A percentile compares a stretch with the other conserved stretches of the same genome.
Evolutionary conservation across 2,797 vertebrate species (phyloP).

Genomic region (Pagetopsis macropterus): DNA sequence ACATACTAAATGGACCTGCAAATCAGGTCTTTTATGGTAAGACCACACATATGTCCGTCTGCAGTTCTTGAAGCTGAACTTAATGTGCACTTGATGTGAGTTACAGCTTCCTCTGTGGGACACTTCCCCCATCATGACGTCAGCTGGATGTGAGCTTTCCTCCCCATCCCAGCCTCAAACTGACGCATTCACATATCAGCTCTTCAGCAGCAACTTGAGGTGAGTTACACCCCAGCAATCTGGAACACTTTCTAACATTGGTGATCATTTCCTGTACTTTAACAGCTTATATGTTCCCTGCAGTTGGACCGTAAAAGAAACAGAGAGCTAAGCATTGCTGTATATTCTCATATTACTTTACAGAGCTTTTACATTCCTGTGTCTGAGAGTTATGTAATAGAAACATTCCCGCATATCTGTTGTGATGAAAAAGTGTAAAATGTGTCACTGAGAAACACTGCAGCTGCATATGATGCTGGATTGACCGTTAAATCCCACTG

Average conservation of each 20-base stretch:
- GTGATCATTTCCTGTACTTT: neutral
- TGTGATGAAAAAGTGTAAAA: slow-evolving; percentile 12
- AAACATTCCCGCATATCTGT: slow-evolving; percentile 26
- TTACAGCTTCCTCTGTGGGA: slow-evolving; percentile 47
- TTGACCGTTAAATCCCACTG: neutral
- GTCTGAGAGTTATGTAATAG: slow-evolving; percentile 65
- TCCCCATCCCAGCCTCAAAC: slow-evolving; percentile 60
- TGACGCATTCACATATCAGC: slow-evolving; percentile 62
- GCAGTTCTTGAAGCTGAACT: slow-evolving; percentile 9
- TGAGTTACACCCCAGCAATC: slow-evolving; percentile 50
- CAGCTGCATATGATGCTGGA: neutral
- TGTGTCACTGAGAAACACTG: slow-evolving; percentile 1
- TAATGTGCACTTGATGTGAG: slow-evolving; percentile 24
- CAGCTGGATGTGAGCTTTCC: slow-evolving; percentile 64
- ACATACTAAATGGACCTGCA: no score
- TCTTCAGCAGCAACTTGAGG: slow-evolving; percentile 53
- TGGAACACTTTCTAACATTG: neutral
- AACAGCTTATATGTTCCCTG: slow-evolving; percentile 3
- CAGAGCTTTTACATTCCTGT: slow-evolving; percentile 61
- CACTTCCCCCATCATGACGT: slow-evolving; percentile 74
- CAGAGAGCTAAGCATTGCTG: slow-evolving; percentile 15
- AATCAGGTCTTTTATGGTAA: neutral
- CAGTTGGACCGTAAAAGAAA: neutral
- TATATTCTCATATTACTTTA: slow-evolving; percentile 53
- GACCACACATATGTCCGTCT: neutral